phyloP scores from a whole-genome alignment of 2,113 vertebrate species.

The Taxidea taxus region DNA sequence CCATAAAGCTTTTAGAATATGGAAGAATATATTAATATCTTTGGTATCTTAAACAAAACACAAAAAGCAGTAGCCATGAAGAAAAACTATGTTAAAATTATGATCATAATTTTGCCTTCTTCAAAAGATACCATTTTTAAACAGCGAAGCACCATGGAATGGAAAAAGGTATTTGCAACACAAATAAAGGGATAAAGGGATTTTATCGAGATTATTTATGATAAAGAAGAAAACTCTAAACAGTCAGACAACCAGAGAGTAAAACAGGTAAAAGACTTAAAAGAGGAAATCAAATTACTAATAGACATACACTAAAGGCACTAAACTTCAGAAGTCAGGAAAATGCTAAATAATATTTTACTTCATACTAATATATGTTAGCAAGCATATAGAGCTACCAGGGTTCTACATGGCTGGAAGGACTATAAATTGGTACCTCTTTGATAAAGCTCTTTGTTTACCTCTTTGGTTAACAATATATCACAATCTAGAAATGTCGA shows the following conservation, averaged over 20 bases:
- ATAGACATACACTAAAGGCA: not conserved
- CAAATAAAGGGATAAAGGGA: not conserved
- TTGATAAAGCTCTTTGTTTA: not conserved
- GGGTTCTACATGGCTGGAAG: not conserved
- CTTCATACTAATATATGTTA: not conserved
- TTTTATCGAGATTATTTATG: not conserved
- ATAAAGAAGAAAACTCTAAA: not conserved
- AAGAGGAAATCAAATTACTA: not conserved
- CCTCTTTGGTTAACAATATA: not conserved
- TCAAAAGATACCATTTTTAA: not conserved
- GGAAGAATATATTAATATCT: constrained; percentile 29
- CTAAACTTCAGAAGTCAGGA: not conserved
- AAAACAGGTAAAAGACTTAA: not conserved
- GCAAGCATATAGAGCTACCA: not conserved
- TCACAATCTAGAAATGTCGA: not conserved
- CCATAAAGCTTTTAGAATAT: constrained; percentile 62
- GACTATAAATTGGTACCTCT: not conserved
- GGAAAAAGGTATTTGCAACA: not conserved
- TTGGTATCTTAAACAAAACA: constrained; percentile 53
- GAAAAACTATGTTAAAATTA: constrained; percentile 51
- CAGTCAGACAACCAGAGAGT: not conserved
- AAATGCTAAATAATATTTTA: not conserved
- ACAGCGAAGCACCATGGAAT: not conserved
- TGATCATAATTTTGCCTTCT: not conserved
- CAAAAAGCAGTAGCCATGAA: constrained; percentile 32